Percentiles rank a stretch among this genome's conserved stretches.
Evolutionary conservation across 2,113 vertebrate genomes (phyloP).

Genomic region (Pseudopodoces humilis): DNA sequence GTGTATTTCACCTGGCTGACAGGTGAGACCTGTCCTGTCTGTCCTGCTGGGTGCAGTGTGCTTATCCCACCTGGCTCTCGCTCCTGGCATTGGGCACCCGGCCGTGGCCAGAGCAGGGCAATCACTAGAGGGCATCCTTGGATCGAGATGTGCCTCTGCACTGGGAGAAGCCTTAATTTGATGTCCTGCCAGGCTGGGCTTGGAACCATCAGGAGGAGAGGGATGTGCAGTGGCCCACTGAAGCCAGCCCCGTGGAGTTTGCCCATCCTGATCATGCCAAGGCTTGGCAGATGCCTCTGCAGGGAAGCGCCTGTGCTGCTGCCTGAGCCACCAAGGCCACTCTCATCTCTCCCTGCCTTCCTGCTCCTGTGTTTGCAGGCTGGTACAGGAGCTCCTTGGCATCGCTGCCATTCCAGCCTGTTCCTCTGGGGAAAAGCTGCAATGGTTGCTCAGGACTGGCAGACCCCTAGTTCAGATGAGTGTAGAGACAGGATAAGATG

Average conservation of each 20-base stretch:
- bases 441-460: background rate
- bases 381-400: background rate
- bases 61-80: rapidly evolving
- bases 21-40: background rate
- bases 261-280: rapidly evolving
- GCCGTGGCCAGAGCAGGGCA: background rate
- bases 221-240: background rate
- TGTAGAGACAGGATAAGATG: background rate
- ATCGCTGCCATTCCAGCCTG: rapidly evolving
- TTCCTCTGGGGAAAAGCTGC: background rate
- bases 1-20: background rate
- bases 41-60: background rate
- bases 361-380: background rate
- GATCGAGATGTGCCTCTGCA: background rate
- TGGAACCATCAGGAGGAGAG: rapidly evolving
- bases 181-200: background rate
- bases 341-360: background rate
- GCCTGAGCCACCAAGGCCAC: rapidly evolving
- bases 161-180: background rate
- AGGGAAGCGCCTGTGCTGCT: background rate
- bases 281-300: background rate
- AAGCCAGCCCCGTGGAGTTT: background rate
- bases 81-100: rapidly evolving
- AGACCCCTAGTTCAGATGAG: background rate
- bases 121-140: conserved; percentile 64